Evolutionary conservation across 2,888 invertebrate genomes (phyloP), one percentile per base, ranked within the genome.

Genomic region (Perdita meconis): DNA sequence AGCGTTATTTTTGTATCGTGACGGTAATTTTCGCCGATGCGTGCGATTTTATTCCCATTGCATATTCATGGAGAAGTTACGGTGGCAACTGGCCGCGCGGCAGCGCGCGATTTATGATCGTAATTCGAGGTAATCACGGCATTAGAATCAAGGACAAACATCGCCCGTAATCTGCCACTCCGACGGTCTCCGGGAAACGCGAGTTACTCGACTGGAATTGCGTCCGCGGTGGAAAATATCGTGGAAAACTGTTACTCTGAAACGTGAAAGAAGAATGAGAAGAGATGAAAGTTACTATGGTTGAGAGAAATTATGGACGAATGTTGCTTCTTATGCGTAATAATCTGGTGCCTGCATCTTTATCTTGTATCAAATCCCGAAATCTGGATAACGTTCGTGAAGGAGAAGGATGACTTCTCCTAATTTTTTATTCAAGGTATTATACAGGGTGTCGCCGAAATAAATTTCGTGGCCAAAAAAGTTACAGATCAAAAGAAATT

Each of bases 201-300:
- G 1, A 60, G 56, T 71, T 66, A 71, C 56, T 66, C 72, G 50
- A 66, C 22, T 50, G 75, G 60, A 66, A 75, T 56, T 56, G 71
- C n/a, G 26, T 60, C 53, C 22, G 19, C 34, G 24, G 16, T 13
- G 34, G 13, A 22, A 36, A 6, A 2, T 60, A 57, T 12, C 38
- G 47, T 16, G 30, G 22, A 47, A 30, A 47, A 61, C 19, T 26
- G 22, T 53, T 53, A 38, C n/a, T 16, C 16, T 19, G 36, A 6
- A n/a, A 40, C 56, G 30, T 30, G 3, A n/a, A 40, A n/a, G n/a
- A n/a, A n/a, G n/a, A n/a, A n/a, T n/a, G n/a, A n/a, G n/a, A n/a
- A 3, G 22, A 16, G 22, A 36, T 0, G 44, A 55, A 55, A 30
- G 36, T 51, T 24, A 30, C 12, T 12, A 22, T 22, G 1, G n/a